Conservation (phyloP, 2,888 invertebrate genomes). For the Drosophila phalerata region DNA sequence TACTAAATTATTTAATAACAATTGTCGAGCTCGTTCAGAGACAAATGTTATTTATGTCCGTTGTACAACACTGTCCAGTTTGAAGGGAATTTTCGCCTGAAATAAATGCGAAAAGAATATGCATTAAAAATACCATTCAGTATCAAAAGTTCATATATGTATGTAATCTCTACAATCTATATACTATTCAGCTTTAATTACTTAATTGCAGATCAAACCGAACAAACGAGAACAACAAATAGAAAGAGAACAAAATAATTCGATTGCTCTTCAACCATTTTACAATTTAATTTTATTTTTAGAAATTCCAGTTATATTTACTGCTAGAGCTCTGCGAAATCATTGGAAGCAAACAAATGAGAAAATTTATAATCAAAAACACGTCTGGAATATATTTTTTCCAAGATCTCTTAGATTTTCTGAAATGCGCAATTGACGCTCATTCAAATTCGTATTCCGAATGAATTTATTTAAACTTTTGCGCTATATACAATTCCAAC, state of each 20-base stretch:
- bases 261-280: slow-evolving; percentile 17
- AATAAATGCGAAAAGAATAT: slow-evolving; percentile 26
- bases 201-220: slow-evolving; percentile 75
- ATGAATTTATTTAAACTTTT: slow-evolving; percentile 57
- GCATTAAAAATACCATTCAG: slow-evolving; percentile 24
- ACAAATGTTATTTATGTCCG: slow-evolving; percentile 30
- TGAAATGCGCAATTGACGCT: slow-evolving; percentile 69
- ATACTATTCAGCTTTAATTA: slow-evolving; percentile 52
- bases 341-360: slow-evolving; percentile 4
- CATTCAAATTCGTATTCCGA: slow-evolving; percentile 28
- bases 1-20: slow-evolving; percentile 31
- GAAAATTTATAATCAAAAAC: slow-evolving; percentile 47
- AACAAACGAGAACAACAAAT: slow-evolving; percentile 3
- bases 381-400: slow-evolving; percentile 63
- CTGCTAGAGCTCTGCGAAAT: slow-evolving; percentile 43
- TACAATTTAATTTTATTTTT: slow-evolving; percentile 51
- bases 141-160: slow-evolving; percentile 44
- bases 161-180: slow-evolving; percentile 41
- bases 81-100: slow-evolving; percentile 39
- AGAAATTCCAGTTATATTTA: slow-evolving; percentile 56
- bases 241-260: background rate
- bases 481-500: slow-evolving; percentile 43
- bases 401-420: slow-evolving; percentile 39
- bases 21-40: slow-evolving; percentile 32
- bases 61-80: slow-evolving; percentile 46